These are phyloP conservation scores for Cheiracanthium punctorium DNA, from an alignment of 2,888 invertebrate species.

Conservation along the genomic window DNA sequence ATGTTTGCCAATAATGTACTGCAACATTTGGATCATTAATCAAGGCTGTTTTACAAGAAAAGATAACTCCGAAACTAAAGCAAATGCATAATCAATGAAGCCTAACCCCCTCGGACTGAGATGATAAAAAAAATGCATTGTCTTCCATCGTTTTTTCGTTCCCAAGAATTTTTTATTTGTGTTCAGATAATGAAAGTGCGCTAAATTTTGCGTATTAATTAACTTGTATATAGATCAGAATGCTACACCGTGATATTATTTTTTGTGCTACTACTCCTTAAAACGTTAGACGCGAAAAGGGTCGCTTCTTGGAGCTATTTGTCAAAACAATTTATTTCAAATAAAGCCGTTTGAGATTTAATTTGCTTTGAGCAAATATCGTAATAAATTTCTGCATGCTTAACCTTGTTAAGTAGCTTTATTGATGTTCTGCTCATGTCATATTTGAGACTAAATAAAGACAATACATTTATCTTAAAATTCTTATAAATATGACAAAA, in stretches of 20 bases:
- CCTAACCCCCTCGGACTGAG: conserved; percentile 41
- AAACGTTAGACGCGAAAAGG: conserved; percentile 35
- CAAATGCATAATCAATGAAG: conserved; percentile 70
- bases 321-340: conserved; percentile 63
- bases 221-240: conserved; percentile 55
- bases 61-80: conserved; percentile 66
- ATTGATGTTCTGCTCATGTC: too few species aligned
- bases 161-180: conserved; percentile 32
- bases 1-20: conserved; percentile 70
- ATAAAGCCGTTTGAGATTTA: conserved; percentile 40
- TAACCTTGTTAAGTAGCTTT: too few species aligned
- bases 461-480: too few species aligned
- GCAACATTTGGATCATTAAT: conserved; percentile 69
- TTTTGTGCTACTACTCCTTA: conserved; percentile 56
- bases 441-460: too few species aligned
- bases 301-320: conserved; percentile 43
- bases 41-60: conserved; percentile 68
- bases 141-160: conserved; percentile 38
- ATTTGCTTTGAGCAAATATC: conserved; percentile 19
- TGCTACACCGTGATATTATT: conserved; percentile 66
- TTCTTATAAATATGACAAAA: too few species aligned
- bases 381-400: too few species aligned
- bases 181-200: conserved; percentile 65
- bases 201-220: conserved; percentile 68
- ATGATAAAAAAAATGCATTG: conserved; percentile 48